Base-by-base conservation (phyloP, 2,797 vertebrate species). In the Crocodylus rhombifer region DNA sequence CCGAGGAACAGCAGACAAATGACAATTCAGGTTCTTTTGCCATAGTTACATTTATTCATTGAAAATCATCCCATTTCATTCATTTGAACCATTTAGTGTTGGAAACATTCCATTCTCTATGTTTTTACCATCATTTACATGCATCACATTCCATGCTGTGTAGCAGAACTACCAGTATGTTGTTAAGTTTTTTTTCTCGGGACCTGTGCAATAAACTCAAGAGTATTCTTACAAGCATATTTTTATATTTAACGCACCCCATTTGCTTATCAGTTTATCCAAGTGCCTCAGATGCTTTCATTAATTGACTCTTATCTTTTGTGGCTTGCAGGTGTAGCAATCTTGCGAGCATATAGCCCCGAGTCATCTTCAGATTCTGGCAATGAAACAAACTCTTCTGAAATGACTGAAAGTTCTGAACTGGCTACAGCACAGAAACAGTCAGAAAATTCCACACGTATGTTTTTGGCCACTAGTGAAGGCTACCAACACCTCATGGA, bases 381-480 rank as follows among this genome's bases (percentile, higher is more conserved):
- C 97, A 99, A 99, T 96, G 99, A 99, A 97, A 99, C 99, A 92
- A 99, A 99, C 98, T 99, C 99, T 84, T 99, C 99, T 26, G 99
- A 99, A 98, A 99, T 99, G 99, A 99, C 99, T 26, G 99, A 99
- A 98, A 99, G 98, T 97, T 99, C 99, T 30, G 99, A 99, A 98
- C 97, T 99, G 98, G 98, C 99, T 5, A 97, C 98, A 2, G 99
- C 99, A 90, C 99, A 99, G 97, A 99, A 99, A 97, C 99, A 99
- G 96, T 98, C 98, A 0, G 99, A 99, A 96, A 99, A 97, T 96
- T 98, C 98, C 91, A 97, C 99, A 95, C 99, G 99, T 97, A 98
- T 99, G 98, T 99, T 99, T 94, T 97, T 98, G 90, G 97, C 98
- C 86, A 98, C 98, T 88, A 97, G 98, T 14, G 99, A 99, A 97